phyloP scores from a whole-genome alignment of 2,113 vertebrate genomes.

The Lanius collurio region DNA sequence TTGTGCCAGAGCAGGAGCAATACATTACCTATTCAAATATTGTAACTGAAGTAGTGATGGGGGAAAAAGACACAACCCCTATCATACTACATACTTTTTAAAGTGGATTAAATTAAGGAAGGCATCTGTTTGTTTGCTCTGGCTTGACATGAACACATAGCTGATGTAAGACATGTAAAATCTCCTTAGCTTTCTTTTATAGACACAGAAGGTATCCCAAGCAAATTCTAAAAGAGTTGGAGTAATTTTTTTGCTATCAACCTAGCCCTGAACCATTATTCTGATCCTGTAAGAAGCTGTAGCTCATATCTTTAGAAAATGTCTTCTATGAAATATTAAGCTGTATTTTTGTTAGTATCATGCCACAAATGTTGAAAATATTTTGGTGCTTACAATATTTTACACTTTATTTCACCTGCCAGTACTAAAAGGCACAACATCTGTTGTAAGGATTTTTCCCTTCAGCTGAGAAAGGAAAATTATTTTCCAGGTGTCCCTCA shows the following conservation, averaged over 20 bases:
- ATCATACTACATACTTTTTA: background rate
- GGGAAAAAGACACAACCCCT: accelerated
- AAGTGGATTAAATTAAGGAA: background rate
- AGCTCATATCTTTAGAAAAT: background rate
- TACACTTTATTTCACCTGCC: background rate
- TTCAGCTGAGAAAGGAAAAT: background rate
- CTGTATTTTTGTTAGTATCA: background rate
- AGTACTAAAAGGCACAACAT: background rate
- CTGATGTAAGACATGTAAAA: background rate
- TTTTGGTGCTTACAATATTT: background rate
- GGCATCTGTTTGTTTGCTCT: background rate
- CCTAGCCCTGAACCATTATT: background rate
- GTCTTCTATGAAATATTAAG: background rate
- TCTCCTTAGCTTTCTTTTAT: background rate
- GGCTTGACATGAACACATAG: background rate
- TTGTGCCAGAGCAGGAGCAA: background rate
- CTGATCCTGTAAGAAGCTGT: background rate
- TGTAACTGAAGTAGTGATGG: background rate
- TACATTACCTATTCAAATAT: background rate
- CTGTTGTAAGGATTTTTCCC: background rate
- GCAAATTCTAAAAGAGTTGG: background rate
- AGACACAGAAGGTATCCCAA: background rate
- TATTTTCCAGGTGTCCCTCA: background rate
- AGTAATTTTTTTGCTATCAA: background rate
- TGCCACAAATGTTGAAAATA: background rate